Percentiles rank a stretch among this genome's conserved stretches.
Conservation (phyloP, 2,113 vertebrate genomes). For the Xenus cinereus region DNA sequence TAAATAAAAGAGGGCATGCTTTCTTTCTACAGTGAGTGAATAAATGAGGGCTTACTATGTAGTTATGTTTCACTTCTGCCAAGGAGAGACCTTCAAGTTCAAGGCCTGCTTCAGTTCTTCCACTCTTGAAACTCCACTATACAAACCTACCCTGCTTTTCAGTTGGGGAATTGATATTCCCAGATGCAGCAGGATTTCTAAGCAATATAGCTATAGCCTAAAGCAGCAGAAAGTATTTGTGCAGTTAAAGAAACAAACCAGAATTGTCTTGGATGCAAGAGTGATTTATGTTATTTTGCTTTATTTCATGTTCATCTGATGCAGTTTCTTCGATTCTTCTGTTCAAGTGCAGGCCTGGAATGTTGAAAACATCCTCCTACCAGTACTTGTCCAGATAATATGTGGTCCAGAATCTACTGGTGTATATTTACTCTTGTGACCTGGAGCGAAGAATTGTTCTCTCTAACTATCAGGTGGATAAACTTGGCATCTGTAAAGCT, state of each 20-base stretch:
- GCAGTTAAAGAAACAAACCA: background rate
- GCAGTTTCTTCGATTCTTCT: background rate
- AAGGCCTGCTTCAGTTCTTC: background rate
- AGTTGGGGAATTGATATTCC: background rate
- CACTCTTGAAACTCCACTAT: background rate
- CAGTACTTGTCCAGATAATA: background rate
- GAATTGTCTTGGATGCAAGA: background rate
- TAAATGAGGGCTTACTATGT: background rate
- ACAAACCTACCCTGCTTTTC: background rate
- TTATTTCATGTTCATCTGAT: background rate
- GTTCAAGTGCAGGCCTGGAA: background rate
- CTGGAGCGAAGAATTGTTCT: conserved; percentile 19
- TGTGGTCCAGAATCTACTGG: background rate
- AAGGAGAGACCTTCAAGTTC: background rate
- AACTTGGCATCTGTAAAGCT: background rate
- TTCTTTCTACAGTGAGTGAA: background rate
- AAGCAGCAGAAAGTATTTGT: background rate
- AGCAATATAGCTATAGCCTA: background rate
- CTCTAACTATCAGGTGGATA: background rate
- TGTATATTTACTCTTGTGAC: background rate
- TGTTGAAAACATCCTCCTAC: background rate
- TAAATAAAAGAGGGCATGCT: background rate
- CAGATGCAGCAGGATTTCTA: background rate
- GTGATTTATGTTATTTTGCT: background rate
- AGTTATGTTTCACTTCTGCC: background rate